Conservation (phyloP, 2,888 invertebrate species). For the Apodemia duryi region DNA sequence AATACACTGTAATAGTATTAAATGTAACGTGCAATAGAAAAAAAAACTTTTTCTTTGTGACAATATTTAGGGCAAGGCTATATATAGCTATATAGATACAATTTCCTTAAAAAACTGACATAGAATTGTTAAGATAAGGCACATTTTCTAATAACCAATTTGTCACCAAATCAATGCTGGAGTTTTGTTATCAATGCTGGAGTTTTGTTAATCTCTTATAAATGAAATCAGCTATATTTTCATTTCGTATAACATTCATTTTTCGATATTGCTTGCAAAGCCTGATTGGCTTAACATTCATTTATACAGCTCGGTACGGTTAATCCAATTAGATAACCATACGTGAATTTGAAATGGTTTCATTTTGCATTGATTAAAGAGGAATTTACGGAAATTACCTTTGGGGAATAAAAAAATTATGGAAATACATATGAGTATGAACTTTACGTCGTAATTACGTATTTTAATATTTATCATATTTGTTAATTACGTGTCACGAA, state of each 20-base stretch:
- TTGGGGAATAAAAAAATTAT: conserved; percentile 4
- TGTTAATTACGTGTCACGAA: not conserved
- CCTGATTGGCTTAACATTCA: conserved; percentile 15
- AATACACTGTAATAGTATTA: too few species aligned
- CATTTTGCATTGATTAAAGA: conserved; percentile 17
- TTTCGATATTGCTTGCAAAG: conserved; percentile 10
- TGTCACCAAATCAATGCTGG: too few species aligned
- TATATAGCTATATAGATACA: too few species aligned
- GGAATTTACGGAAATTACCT: conserved; percentile 12
- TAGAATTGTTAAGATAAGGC: too few species aligned
- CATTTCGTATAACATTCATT: conserved; percentile 1
- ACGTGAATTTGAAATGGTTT: conserved; percentile 18
- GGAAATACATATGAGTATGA: not conserved
- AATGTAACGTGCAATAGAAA: too few species aligned
- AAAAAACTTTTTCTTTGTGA: too few species aligned
- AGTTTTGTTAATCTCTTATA: not conserved
- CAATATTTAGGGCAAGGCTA: too few species aligned
- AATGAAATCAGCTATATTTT: not conserved
- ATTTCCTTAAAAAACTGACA: too few species aligned
- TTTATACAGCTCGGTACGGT: conserved; percentile 13
- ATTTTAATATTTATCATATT: not conserved
- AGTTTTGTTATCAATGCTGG: too few species aligned
- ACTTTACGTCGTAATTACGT: conserved; percentile 28
- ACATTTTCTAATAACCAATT: too few species aligned
- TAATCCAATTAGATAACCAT: conserved; percentile 15